Conservation (phyloP, 2,113 vertebrate species). For the Dasypus novemcinctus region DNA sequence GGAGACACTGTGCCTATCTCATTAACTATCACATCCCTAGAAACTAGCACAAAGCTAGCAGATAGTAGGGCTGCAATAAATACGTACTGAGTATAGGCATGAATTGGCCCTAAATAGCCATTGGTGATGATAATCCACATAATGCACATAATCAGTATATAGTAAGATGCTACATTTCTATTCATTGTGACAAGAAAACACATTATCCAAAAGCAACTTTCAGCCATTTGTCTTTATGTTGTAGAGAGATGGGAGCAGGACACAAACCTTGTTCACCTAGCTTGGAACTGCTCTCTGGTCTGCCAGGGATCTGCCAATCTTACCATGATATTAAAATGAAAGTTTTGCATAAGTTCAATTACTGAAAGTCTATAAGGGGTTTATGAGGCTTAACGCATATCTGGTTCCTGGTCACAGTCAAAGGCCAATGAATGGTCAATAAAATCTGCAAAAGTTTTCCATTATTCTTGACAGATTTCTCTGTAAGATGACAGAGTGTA, state of each 20-base stretch:
- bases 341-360: constrained; percentile 56
- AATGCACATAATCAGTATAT: not conserved
- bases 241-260: not conserved
- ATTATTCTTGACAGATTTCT: constrained; percentile 65
- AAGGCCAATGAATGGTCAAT: constrained; percentile 66
- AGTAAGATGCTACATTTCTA: not conserved
- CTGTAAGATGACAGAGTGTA: constrained; percentile 62
- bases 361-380: constrained; percentile 52
- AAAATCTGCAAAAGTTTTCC: constrained; percentile 63
- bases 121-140: not conserved
- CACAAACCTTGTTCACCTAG: not conserved
- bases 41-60: not conserved
- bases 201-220: not conserved
- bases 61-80: not conserved
- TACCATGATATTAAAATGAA: constrained; percentile 12
- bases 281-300: not conserved
- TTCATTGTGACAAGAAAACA: not conserved
- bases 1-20: not conserved
- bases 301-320: not conserved
- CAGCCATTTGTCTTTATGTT: not conserved
- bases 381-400: constrained; percentile 66
- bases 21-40: not conserved
- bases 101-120: not conserved
- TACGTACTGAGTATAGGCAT: not conserved
- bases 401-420: constrained; percentile 69